These are phyloP conservation scores for Condylura cristata DNA, from an alignment of 2,113 vertebrate species.

Conservation along the genomic window DNA sequence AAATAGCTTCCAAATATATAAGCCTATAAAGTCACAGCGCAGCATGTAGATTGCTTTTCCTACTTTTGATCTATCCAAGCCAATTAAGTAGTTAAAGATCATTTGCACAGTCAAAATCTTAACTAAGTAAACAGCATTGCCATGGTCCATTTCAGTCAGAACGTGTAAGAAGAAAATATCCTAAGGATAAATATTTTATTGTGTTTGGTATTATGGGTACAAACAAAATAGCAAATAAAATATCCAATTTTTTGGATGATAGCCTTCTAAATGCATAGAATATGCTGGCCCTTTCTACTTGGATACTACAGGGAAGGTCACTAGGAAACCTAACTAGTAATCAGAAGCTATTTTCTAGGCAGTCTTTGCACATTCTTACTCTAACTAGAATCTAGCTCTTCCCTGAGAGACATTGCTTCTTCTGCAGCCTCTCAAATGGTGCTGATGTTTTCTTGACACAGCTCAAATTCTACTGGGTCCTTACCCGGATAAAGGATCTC, in stretches of 20 bases:
- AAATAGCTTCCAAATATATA: constrained; percentile 57
- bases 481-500: background rate
- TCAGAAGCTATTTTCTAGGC: background rate
- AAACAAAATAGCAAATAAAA: constrained; percentile 43
- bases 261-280: background rate
- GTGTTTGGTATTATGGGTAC: constrained; percentile 14
- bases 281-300: background rate
- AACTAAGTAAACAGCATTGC: constrained; percentile 71
- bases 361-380: background rate
- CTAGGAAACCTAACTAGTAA: background rate
- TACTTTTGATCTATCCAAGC: constrained; percentile 64
- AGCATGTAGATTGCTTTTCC: constrained; percentile 62
- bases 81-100: constrained; percentile 77
- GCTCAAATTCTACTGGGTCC: background rate
- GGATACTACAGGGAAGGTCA: background rate
- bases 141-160: constrained; percentile 60
- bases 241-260: background rate
- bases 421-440: background rate
- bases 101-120: constrained; percentile 73
- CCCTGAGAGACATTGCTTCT: background rate
- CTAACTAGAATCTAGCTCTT: background rate
- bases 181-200: constrained; percentile 53
- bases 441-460: background rate
- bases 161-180: constrained; percentile 47
- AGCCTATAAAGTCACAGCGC: constrained; percentile 58